Conservation (phyloP, 92 coral and sea anemone species). For the Pocillopora meandrina region DNA sequence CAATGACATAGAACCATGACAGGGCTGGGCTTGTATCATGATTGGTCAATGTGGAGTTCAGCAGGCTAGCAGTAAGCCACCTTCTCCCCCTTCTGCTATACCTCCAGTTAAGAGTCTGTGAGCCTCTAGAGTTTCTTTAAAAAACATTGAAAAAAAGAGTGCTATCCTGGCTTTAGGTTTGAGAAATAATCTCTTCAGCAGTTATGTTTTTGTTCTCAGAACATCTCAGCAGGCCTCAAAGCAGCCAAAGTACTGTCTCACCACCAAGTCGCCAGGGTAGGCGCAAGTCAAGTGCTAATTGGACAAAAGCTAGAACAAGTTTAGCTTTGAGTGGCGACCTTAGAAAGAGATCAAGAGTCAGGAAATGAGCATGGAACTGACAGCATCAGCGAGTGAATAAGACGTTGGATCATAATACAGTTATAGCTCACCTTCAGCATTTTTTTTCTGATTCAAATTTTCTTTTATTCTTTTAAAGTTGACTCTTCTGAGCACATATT, state of each 20-base stretch:
- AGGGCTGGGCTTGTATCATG: neutral
- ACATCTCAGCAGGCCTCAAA: conserved; percentile 73
- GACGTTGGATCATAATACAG: too few species aligned
- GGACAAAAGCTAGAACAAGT: conserved; percentile 70
- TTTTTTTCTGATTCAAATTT: too few species aligned
- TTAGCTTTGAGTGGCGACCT: conserved; percentile 63
- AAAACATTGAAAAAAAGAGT: neutral
- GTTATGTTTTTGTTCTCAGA: conserved; percentile 30
- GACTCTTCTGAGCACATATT: too few species aligned
- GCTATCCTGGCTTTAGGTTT: neutral
- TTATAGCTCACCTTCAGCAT: too few species aligned
- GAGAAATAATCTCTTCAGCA: neutral
- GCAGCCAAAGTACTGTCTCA: conserved; percentile 63
- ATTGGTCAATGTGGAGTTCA: neutral
- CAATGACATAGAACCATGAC: neutral
- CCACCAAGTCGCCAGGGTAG: conserved; percentile 77
- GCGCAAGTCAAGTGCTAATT: conserved; percentile 69
- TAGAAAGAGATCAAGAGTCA: conserved; percentile 44
- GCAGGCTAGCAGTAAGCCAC: neutral
- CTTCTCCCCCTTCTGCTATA: neutral
- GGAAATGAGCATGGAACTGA: conserved; percentile 19
- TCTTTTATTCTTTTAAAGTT: too few species aligned
- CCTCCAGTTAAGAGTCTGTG: neutral
- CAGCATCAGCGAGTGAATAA: neutral
- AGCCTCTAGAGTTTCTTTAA: neutral